Evolutionary conservation across 2,888 invertebrate genomes (phyloP).

Genomic region (Drosophila multiciliata): DNA sequence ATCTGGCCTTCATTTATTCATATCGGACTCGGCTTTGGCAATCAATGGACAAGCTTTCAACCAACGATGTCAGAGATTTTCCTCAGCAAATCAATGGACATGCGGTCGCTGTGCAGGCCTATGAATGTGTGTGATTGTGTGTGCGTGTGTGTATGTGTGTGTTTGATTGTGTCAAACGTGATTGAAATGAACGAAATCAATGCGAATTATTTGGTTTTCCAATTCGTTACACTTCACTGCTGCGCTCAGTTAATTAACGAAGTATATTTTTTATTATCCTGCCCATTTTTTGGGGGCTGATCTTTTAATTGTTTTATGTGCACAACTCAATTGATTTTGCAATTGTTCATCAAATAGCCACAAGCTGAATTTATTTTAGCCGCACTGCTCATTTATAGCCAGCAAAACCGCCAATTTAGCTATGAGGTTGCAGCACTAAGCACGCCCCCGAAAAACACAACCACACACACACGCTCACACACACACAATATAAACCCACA

Average conservation of each 20-base stretch:
- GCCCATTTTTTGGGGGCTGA: slow-evolving; percentile 16
- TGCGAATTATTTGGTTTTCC: slow-evolving; percentile 81
- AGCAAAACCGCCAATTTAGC: slow-evolving; percentile 77
- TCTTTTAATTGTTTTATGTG: slow-evolving; percentile 65
- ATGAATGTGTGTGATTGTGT: not conserved
- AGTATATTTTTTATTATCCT: slow-evolving; percentile 12
- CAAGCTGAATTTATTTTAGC: slow-evolving; percentile 71
- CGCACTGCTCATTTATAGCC: slow-evolving; percentile 71
- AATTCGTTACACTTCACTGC: slow-evolving; percentile 75
- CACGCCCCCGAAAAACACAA: slow-evolving; percentile 43
- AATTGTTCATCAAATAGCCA: slow-evolving; percentile 73
- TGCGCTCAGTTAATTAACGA: slow-evolving; percentile 73
- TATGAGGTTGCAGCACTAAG: slow-evolving; percentile 40
- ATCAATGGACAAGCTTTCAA: slow-evolving; percentile 70
- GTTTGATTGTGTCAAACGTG: slow-evolving; percentile 48
- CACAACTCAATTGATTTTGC: slow-evolving; percentile 42
- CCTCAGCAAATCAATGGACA: slow-evolving; percentile 71
- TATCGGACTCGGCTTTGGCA: slow-evolving; percentile 74
- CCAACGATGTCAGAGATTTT: slow-evolving; percentile 60
- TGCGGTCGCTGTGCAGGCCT: slow-evolving; percentile 57
- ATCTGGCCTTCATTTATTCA: slow-evolving; percentile 71
- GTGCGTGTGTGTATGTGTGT: slow-evolving; percentile 1
- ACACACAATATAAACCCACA: slow-evolving; percentile 18
- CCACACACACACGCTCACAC: slow-evolving; percentile 1
- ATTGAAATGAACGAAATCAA: slow-evolving; percentile 75